Percentiles rank a stretch among this genome's conserved stretches.
Evolutionary conservation across 2,888 invertebrate genomes (phyloP).

Genomic region (Cephus runcator): DNA sequence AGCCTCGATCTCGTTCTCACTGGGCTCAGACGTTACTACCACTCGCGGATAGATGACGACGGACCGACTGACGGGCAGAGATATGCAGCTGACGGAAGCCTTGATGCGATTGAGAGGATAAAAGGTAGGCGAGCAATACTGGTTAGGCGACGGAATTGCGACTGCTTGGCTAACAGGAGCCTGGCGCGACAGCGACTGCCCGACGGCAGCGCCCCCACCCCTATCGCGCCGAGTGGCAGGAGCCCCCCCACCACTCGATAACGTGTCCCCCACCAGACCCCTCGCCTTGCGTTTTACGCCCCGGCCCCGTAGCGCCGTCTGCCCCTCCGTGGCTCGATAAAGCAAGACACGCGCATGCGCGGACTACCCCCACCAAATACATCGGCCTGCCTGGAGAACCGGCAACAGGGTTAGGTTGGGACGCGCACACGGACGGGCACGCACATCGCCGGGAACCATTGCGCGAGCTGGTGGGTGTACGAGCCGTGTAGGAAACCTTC

Average conservation of each 20-base stretch:
- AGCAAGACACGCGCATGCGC: slow-evolving; percentile 25
- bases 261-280: background rate
- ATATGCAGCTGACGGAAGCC: slow-evolving; percentile 54
- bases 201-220: slow-evolving; percentile 66
- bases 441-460: background rate
- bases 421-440: slow-evolving; percentile 36
- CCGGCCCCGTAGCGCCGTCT: background rate
- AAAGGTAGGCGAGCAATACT: slow-evolving; percentile 66
- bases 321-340: slow-evolving; percentile 22
- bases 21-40: slow-evolving; percentile 68
- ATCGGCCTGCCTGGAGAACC: slow-evolving; percentile 49
- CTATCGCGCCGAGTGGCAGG: slow-evolving; percentile 24
- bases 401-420: slow-evolving; percentile 55
- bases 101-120: slow-evolving; percentile 63
- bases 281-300: background rate
- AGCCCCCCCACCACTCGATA: background rate
- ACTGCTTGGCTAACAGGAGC: slow-evolving; percentile 69
- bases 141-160: slow-evolving; percentile 63
- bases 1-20: slow-evolving; percentile 33
- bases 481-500: slow-evolving; percentile 42
- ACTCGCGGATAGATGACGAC: slow-evolving; percentile 5
- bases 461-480: slow-evolving; percentile 27
- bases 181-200: slow-evolving; percentile 74
- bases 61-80: slow-evolving; percentile 15
- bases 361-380: slow-evolving; percentile 6